These are phyloP conservation scores for Pantala flavescens DNA, from an alignment of 1,140 invertebrate genomes.

Conservation along the genomic window DNA sequence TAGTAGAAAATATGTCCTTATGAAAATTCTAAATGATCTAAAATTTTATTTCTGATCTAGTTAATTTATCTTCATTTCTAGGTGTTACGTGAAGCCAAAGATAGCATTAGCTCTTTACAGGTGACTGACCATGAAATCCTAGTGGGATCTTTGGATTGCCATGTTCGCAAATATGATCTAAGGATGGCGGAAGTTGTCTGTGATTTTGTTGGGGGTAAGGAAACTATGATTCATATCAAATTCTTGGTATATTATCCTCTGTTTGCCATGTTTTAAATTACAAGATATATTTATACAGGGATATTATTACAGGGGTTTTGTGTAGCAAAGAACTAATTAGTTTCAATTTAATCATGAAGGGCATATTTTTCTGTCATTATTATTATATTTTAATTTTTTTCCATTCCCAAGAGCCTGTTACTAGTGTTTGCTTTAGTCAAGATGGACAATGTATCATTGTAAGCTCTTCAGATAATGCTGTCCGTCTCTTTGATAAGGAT, in stretches of 20 bases:
- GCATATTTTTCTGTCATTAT: too few species aligned
- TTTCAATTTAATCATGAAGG: too few species aligned
- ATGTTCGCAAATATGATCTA: conserved; percentile 81
- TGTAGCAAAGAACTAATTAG: too few species aligned
- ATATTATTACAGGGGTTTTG: too few species aligned
- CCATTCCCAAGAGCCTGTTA: conserved; percentile 51
- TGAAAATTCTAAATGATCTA: too few species aligned
- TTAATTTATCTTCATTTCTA: conserved; percentile 30
- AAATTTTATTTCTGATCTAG: too few species aligned
- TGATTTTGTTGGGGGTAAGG: conserved; percentile 74
- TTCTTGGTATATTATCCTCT: neutral
- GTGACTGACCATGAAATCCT: conserved; percentile 86
- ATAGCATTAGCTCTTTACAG: conserved; percentile 73
- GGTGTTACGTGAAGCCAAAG: conserved; percentile 81
- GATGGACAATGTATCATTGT: conserved; percentile 80
- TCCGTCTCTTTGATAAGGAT: conserved; percentile 82
- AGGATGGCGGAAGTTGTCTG: conserved; percentile 66
- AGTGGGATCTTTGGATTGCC: conserved; percentile 80
- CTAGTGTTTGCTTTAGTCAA: conserved; percentile 61
- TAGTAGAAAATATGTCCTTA: too few species aligned
- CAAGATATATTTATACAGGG: conserved; percentile 15
- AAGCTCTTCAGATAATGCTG: conserved; percentile 66
- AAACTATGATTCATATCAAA: neutral
- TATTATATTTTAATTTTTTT: too few species aligned
- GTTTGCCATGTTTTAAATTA: conserved; percentile 14